Conservation (phyloP, 2,113 vertebrate genomes). For the Vombatus ursinus region DNA sequence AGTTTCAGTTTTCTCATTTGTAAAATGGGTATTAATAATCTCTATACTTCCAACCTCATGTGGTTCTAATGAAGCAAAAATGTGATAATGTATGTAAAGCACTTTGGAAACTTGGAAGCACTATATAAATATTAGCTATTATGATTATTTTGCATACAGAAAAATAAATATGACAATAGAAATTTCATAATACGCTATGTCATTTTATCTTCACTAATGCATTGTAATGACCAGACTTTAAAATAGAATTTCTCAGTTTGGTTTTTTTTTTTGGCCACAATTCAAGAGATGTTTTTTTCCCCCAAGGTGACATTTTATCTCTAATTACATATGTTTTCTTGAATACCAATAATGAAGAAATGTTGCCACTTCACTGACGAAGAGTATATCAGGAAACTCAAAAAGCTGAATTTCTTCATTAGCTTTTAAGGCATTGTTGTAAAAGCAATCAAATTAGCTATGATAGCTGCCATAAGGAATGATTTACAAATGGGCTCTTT, state of each 20-base stretch:
- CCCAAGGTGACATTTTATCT: background rate
- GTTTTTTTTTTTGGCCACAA: background rate
- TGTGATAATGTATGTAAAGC: background rate
- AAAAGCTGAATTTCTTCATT: slow-evolving; percentile 22
- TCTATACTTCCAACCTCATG: background rate
- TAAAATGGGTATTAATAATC: background rate
- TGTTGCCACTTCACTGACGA: slow-evolving; percentile 12
- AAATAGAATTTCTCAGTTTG: background rate
- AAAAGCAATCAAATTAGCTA: slow-evolving; percentile 17
- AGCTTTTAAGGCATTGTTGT: slow-evolving; percentile 6
- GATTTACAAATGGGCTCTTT: background rate
- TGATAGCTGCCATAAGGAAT: slow-evolving; percentile 8
- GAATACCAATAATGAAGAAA: slow-evolving; percentile 18
- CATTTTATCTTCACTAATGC: background rate
- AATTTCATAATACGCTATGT: background rate
- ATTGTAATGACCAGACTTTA: background rate
- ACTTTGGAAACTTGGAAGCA: background rate
- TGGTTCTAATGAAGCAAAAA: background rate
- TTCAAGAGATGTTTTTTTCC: background rate
- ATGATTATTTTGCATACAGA: background rate
- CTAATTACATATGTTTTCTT: background rate
- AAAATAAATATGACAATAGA: background rate
- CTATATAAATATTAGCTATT: background rate
- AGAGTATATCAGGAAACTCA: background rate
- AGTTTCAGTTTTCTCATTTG: background rate